Conservation (phyloP, 2,797 vertebrate genomes). For the Pyrocephalus nanus region DNA sequence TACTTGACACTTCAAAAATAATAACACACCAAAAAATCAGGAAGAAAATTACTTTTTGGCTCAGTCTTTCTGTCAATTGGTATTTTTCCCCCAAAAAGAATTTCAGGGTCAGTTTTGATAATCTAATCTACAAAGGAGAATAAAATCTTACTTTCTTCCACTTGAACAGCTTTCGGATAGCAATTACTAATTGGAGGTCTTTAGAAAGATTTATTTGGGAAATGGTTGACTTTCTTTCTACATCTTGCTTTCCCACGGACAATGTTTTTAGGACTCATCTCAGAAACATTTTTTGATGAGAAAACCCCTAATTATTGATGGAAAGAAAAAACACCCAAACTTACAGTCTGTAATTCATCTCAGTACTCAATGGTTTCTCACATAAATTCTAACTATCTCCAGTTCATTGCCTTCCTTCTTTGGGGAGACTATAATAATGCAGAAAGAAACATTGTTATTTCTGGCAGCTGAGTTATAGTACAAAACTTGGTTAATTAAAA, state of each 20-base stretch:
- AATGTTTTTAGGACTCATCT: slow-evolving; percentile 43
- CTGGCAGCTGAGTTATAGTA: slow-evolving; percentile 4
- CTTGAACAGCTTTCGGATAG: slow-evolving; percentile 54
- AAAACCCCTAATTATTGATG: slow-evolving; percentile 45
- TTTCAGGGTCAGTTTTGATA: background rate
- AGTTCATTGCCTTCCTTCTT: slow-evolving; percentile 21
- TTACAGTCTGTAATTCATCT: slow-evolving; percentile 29
- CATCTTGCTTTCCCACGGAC: background rate
- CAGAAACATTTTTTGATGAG: slow-evolving; percentile 45
- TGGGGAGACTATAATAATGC: background rate
- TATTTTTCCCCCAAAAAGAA: background rate
- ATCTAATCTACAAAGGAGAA: background rate
- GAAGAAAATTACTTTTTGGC: slow-evolving; percentile 1
- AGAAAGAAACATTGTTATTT: background rate
- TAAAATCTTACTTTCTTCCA: slow-evolving; percentile 27
- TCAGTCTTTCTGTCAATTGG: background rate
- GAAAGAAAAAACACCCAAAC: background rate
- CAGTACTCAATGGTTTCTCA: slow-evolving; percentile 42
- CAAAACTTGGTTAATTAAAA: slow-evolving; percentile 47
- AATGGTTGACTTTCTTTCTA: slow-evolving; percentile 36
- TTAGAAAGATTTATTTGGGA: slow-evolving; percentile 54
- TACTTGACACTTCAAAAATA: slow-evolving; percentile 26
- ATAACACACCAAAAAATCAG: background rate
- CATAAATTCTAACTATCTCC: slow-evolving; percentile 49
- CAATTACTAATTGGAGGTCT: slow-evolving; percentile 43